Base-by-base conservation (phyloP, 2,113 vertebrate species). In the Cryptomyrus ogoouensis region DNA sequence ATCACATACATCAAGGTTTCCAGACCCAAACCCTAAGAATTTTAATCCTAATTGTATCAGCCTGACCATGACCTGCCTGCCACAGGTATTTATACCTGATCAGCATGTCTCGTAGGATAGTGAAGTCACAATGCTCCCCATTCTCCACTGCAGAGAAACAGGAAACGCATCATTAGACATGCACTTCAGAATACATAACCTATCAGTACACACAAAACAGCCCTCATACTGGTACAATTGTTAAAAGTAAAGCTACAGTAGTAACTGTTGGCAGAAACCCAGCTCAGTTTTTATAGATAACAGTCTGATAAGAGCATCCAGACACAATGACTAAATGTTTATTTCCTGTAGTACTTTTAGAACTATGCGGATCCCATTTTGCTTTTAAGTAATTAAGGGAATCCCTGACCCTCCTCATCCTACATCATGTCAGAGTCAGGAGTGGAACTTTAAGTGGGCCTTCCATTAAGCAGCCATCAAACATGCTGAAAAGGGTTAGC, bases 71-170 rank as follows among this genome's bases (percentile, higher is more conserved):
- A 42, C 1, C 70, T 39, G 27, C 70, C 7, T 27, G 8, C n/a
- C 5, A 19, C n/a, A 12, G 42, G 5, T 44, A 49, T 66, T 6
- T 92, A 94, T 96, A 99, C 98, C 98, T 98, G 97, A 99, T 99
- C 93, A 99, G 97, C 98, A 99, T 99, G 94, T 99, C 97, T 94
- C 98, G 96, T 93, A 99, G 96, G 94, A 99, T 98, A 94, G 98
- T 99, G 95, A 99, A 99, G 94, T 99, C 98, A 93, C 98, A 99
- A 94, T 99, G 98, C 89, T 99, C 98, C 70, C 97, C 95, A 44
- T 99, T 99, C 95, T 99, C 98, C 95, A 99, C 98, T 99, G 91
- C 27, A 92, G 89, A 86, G 87, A 89, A 90, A 88, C 21, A 46
- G 74, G 91, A 1, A 89, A 80, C 27, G 5, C 27, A 49, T 6